Evolutionary conservation across 2,888 invertebrate genomes (phyloP), one percentile per base, ranked within the genome.

Genomic region (Scaptomyza parva): DNA sequence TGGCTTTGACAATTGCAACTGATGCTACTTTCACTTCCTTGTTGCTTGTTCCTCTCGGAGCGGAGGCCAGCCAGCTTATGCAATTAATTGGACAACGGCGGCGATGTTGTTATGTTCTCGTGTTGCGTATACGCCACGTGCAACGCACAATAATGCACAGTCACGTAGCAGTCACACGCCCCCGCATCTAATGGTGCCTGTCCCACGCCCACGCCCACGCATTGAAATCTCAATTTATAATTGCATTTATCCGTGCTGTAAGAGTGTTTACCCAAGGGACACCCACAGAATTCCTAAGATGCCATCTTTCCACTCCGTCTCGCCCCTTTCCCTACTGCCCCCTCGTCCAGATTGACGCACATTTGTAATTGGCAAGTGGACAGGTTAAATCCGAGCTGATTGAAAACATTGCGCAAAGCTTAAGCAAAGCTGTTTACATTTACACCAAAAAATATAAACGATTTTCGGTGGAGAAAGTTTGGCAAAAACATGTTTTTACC

Each of bases 121-220:
- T 55, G 45, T 28, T 45, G 44, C 67, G 59, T 24, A 72, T 59
- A 72, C 59, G 67, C 35, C 45, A 51, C 51, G 67, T 70, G 58
- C 67, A 66, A 35, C 44, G 30, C 22, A 3, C 28, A n/a, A 30
- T 9, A 6, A 8, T 22, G 3, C 7, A 12, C 48, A 24, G 20
- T 17, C 51, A 37, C 50, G 45, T 52, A 33, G 3, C 14, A 22
- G 22, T 22, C 22, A 8, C 12, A n/a, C n/a, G 11, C 22, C n/a
- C n/a, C 22, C 9, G 12, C 5, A 12, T 3, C 52, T 30, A 30
- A 43, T 30, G 20, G 0, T n/a, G 22, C 9, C n/a, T n/a, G n/a
- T n/a, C n/a, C n/a, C n/a, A n/a, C n/a, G n/a, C n/a, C 44, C 2
- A 44, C 3, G 22, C 22, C 17, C 12, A 22, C 5, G 17, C 24